Base-by-base conservation (phyloP, 1,140 invertebrate species). In the Magallana angulata region DNA sequence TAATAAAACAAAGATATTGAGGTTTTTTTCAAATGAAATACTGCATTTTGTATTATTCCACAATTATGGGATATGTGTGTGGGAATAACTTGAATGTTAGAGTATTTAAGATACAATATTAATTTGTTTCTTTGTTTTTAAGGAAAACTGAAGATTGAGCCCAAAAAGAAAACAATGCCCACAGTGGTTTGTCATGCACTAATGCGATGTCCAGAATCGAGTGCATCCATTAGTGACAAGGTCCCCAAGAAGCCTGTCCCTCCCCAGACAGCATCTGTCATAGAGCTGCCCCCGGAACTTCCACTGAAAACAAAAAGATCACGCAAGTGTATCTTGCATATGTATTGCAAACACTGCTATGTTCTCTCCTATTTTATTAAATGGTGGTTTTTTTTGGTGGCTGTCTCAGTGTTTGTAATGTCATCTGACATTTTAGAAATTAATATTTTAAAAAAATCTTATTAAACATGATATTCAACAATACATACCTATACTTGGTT, bases 221-320 rank as follows among this genome's bases (percentile, higher is more conserved):
- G 1, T 30, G 68, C 1, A 18, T 30, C 9, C 9, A 18, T 18
- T 24, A 18, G 16, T 71, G 24, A 7, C 18, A 5, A 71, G 64
- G 18, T 24, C 2, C 5, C 24, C n/a, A 24, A n/a, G 16, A 18
- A 16, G 6, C 18, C 9, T 18, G 24, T 71, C 64, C 64, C 6
- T 7, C 64, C 18, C n/a, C 64, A 76, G 24, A 12, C 68, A 30
- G 18, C 68, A 76, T 4, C 5, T 0, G 60, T 62, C 14, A 71
- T 48, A 24, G 68, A 76, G 11, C 18, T 76, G 18, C 68, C 68
- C 18, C 68, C 68, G 0, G 68, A 76, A 76, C 68, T 76, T 76
- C 68, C 68, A 12, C 68, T 24, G 12, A 76, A 76, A 9, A 76
- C 68, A 30, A 76, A 76, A 12, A 76, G 24, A 76, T 76, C 68